Evolutionary conservation across 1,140 invertebrate species (phyloP), one percentile per base, ranked within the genome.

Genomic region (Drosophila repleta): DNA sequence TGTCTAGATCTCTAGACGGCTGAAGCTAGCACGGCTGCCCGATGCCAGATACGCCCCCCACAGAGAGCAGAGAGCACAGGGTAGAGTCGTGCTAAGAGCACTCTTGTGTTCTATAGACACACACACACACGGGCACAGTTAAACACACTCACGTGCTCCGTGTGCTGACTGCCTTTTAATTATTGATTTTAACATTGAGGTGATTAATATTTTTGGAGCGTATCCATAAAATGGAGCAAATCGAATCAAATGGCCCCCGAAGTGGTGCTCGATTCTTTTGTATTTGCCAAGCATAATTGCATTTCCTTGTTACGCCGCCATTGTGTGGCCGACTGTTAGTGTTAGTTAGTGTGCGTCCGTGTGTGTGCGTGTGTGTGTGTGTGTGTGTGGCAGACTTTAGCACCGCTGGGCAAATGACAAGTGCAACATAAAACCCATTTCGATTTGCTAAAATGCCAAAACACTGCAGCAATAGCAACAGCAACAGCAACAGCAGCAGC

Each of bases 131-230:
- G n/a, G n/a, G n/a, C n/a, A n/a, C n/a, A n/a, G n/a, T n/a, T n/a
- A n/a, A n/a, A 35, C 8, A 11, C 32, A 13, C 8, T 11, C 32
- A 13, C 32, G 3, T 35, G 15, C 13, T 0, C n/a, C 15, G 0
- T 41, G 39, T n/a, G 53, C 53, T 66, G 56, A n/a, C 74, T 87
- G 66, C 70, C 77, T 63, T 87, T 87, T 85, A 87, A 85, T 87
- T 87, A 85, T 85, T 87, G 82, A 85, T 85, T 78, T 64, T 58
- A 73, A 62, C 66, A 69, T 64, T 69, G 75, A 78, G 76, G 70
- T 81, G 78, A 87, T 85, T 87, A 87, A 85, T 85, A 85, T 82
- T 87, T 81, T 46, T 49, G 41, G 52, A 55, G 29, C 45, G 49
- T 53, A 43, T 58, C 73, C 35, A 35, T 35, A 43, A 60, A 60